phyloP scores from a whole-genome alignment of 2,797 vertebrate species.

The Crypturellus tataupa region DNA sequence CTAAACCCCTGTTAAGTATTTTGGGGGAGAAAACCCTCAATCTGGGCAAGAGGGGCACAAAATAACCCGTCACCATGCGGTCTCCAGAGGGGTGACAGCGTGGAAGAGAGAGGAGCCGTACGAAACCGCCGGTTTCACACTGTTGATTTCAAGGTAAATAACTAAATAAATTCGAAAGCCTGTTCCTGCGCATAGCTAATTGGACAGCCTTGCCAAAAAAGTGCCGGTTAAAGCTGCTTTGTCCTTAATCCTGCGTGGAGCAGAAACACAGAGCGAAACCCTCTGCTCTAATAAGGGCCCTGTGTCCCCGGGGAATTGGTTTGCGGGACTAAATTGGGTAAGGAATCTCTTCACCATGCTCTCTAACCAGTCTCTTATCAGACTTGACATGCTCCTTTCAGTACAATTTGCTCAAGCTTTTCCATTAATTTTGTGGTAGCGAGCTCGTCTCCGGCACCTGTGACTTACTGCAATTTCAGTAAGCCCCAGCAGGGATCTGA shows the following conservation, averaged over 20 bases:
- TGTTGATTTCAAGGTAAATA: neutral
- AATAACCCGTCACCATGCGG: rapidly evolving
- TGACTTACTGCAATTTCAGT: slow-evolving; percentile 25
- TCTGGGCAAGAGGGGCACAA: neutral
- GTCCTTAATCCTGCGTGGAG: neutral
- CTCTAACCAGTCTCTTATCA: neutral
- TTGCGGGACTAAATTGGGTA: neutral
- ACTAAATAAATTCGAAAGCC: neutral
- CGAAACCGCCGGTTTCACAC: neutral
- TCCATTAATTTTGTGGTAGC: neutral
- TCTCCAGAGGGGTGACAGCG: neutral
- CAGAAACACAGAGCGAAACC: neutral
- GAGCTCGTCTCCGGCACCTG: slow-evolving; percentile 6
- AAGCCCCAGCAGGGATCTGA: neutral
- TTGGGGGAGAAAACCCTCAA: slow-evolving; percentile 6
- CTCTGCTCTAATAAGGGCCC: neutral
- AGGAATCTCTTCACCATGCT: neutral
- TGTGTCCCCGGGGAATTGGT: rapidly evolving
- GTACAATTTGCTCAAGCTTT: neutral
- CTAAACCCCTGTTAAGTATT: slow-evolving; percentile 53
- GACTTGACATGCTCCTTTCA: neutral
- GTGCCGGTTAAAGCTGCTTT: neutral
- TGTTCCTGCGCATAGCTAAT: neutral
- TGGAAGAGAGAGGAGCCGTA: neutral
- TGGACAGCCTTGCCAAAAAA: neutral